phyloP scores from a whole-genome alignment of 2,797 vertebrate species.

The Mormyrus proboscirostris region DNA sequence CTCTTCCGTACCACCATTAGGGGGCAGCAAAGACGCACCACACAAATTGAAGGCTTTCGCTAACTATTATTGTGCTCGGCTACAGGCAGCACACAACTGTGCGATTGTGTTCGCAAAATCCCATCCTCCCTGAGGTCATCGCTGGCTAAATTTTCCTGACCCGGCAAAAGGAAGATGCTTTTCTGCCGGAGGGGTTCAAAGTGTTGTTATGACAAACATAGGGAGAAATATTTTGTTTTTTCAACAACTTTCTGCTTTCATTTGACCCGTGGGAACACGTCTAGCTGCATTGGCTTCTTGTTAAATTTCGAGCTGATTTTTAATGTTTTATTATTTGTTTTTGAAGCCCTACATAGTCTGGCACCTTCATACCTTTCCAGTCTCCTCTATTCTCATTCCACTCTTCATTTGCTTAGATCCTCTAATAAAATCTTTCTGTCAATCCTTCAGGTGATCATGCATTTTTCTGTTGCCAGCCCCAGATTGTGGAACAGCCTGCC shows the following conservation, averaged over 20 bases:
- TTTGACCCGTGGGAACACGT: background rate
- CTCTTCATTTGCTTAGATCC: background rate
- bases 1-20: constrained; percentile 33
- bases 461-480: background rate
- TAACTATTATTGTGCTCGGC: constrained; percentile 33
- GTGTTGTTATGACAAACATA: background rate
- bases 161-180: constrained; percentile 34
- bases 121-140: constrained; percentile 34
- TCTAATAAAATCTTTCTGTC: background rate
- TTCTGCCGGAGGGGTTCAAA: constrained; percentile 30
- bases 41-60: background rate
- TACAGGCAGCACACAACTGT: constrained; percentile 34
- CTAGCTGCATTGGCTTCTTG: background rate
- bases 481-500: background rate
- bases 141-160: constrained; percentile 34
- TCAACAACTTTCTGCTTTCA: background rate
- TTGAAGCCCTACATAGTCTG: background rate
- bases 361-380: background rate
- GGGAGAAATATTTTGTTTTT: background rate
- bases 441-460: background rate
- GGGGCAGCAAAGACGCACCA: constrained; percentile 49
- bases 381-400: background rate
- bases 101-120: constrained; percentile 42
- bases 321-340: background rate
- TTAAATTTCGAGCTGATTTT: background rate